Evolutionary conservation across 1,140 invertebrate species (phyloP).

Genomic region (Nasonia giraulti): DNA sequence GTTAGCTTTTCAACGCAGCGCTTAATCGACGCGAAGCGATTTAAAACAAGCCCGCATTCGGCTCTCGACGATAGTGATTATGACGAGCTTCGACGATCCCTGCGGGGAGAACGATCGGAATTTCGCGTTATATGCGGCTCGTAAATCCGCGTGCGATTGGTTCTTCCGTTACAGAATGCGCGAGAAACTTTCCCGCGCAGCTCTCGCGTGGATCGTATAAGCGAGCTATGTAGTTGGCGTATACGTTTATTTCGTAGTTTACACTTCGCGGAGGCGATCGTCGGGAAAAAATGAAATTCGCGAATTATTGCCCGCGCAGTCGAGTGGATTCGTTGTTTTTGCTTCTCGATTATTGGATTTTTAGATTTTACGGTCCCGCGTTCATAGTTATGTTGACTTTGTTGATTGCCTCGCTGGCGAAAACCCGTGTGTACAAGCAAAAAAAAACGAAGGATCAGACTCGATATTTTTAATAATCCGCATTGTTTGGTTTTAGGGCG

Average conservation of each 20-base stretch:
- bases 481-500: conserved; percentile 69
- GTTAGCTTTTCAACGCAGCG: no score
- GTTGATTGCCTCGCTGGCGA: no score
- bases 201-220: background rate
- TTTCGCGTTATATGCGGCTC: background rate
- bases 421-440: background rate
- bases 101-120: background rate
- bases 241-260: background rate
- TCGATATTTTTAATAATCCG: conserved; percentile 1
- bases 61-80: background rate
- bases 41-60: background rate
- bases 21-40: no score
- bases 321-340: background rate
- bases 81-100: background rate
- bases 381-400: no score
- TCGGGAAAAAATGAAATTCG: background rate
- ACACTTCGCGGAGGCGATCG: background rate
- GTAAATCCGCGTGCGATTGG: background rate
- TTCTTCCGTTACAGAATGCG: background rate
- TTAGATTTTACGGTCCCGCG: no score
- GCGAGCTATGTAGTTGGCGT: background rate
- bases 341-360: background rate
- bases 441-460: background rate
- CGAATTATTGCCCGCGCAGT: background rate
- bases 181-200: background rate